phyloP scores from a whole-genome alignment of 2,797 vertebrate species.

The Thunnus albacares region DNA sequence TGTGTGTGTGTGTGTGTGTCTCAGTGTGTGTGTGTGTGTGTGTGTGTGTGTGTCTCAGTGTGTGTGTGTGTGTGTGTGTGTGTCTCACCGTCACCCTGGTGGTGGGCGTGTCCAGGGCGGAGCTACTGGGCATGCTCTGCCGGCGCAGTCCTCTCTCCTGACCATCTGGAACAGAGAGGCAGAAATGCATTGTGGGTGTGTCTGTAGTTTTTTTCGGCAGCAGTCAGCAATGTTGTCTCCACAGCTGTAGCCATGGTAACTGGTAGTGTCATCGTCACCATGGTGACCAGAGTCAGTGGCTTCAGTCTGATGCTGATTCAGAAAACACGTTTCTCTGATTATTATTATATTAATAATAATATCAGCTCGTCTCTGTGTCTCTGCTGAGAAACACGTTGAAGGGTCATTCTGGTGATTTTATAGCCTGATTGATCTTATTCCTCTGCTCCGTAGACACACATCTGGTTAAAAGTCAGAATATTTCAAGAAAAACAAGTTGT shows the following conservation, averaged over 20 bases:
- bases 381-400: no score
- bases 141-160: conserved; percentile 35
- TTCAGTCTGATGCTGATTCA: no score
- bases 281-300: not conserved
- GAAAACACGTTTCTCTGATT: no score
- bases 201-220: conserved; percentile 16
- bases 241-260: conserved; percentile 31
- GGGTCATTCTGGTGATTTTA: no score
- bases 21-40: not conserved
- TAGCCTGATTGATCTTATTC: no score
- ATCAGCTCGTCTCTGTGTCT: no score
- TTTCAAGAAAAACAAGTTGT: no score
- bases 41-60: conserved; percentile 3
- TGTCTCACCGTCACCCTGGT: conserved; percentile 63
- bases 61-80: not conserved
- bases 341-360: no score
- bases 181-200: conserved; percentile 46
- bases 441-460: no score
- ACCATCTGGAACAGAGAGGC: conserved; percentile 59
- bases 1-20: not conserved
- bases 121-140: conserved; percentile 67
- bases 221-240: not conserved
- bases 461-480: no score
- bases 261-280: not conserved
- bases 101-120: conserved; percentile 53